A percentile compares a stretch with the other conserved stretches of the same genome.
Conservation (phyloP, 2,113 vertebrate genomes). For the Thymallus thymallus region DNA sequence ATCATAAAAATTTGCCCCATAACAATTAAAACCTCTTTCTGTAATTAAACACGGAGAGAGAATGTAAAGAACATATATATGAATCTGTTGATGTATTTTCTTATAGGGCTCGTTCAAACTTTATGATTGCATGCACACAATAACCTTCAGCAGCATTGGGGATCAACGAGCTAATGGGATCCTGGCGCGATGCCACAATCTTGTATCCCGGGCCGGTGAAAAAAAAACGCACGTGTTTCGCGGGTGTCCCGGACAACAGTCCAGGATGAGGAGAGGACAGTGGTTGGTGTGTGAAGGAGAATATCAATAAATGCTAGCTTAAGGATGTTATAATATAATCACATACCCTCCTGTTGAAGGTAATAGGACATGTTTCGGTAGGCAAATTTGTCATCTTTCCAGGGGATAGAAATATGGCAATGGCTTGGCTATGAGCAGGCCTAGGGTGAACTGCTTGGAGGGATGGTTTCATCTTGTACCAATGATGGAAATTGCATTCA, state of each 20-base stretch:
- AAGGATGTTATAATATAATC: no score
- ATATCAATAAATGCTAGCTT: no score
- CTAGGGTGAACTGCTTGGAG: no score
- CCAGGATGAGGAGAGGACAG: conserved; percentile 15
- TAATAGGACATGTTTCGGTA: no score
- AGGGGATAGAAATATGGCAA: no score
- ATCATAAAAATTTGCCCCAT: conserved; percentile 9
- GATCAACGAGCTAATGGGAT: conserved; percentile 1
- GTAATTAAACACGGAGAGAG: not conserved
- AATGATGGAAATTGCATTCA: no score
- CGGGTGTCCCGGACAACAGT: no score
- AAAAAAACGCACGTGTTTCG: not conserved
- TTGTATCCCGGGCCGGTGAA: not conserved
- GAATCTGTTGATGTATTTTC: not conserved
- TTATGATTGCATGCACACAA: not conserved
- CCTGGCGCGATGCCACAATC: conserved; percentile 23
- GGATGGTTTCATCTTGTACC: no score
- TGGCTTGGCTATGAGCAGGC: no score
- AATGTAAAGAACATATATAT: not conserved
- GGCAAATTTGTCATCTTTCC: no score
- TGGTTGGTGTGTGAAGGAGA: not conserved
- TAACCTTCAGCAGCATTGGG: not conserved
- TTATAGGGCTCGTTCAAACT: conserved; percentile 9
- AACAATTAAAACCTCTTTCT: not conserved
- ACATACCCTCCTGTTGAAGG: no score